phyloP scores from a whole-genome alignment of 1,140 invertebrate species.

The Mercenaria mercenaria region DNA sequence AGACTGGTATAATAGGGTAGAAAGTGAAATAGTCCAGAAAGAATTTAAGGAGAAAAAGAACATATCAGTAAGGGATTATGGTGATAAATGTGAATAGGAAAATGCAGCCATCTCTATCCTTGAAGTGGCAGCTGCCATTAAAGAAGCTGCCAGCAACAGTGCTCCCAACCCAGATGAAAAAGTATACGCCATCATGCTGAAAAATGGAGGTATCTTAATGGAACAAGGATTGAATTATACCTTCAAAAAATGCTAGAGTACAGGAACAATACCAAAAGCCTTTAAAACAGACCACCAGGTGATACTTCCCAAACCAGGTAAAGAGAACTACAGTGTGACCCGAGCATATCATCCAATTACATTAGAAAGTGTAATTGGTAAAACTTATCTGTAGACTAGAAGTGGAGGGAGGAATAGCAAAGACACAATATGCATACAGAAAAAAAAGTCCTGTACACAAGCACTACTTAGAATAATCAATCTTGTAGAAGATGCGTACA shows the following conservation, averaged over 20 bases:
- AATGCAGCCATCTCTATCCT: not conserved
- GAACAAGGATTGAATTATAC: not conserved
- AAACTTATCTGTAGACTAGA: constrained; percentile 10
- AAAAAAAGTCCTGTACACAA: too few species aligned
- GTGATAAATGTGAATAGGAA: not conserved
- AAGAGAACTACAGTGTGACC: not conserved
- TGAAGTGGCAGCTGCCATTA: not conserved
- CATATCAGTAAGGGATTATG: not conserved
- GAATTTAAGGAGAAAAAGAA: not conserved
- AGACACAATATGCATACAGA: too few species aligned
- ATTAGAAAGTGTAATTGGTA: constrained; percentile 3
- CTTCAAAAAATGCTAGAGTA: not conserved
- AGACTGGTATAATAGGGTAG: not conserved
- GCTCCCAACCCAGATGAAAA: not conserved
- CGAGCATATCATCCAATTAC: not conserved
- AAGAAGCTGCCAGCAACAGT: not conserved
- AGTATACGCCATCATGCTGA: too few species aligned
- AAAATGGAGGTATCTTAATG: too few species aligned
- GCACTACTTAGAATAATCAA: too few species aligned
- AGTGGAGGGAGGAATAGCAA: too few species aligned
- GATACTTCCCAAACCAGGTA: not conserved
- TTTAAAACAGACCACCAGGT: not conserved
- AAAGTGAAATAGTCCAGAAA: not conserved
- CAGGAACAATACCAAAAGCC: not conserved
- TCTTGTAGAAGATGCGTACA: too few species aligned